Base-by-base conservation (phyloP, 2,113 vertebrate species). In the Leptobrachium leishanense region DNA sequence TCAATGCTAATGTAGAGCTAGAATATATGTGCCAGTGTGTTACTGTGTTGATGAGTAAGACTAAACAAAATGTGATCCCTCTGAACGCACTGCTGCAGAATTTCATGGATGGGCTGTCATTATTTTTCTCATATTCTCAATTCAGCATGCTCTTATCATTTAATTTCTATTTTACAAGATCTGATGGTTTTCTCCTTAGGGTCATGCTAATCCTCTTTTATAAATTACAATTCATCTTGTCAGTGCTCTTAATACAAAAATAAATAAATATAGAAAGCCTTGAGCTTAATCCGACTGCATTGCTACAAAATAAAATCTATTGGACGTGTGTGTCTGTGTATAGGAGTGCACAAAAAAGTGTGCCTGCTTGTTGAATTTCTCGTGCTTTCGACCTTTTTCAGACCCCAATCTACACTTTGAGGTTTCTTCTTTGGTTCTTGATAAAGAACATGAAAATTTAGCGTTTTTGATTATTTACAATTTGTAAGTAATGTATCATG, bases 171-270 rank as follows among this genome's bases (percentile, higher is more conserved):
- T 72, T 79, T 72, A 54, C 50, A 63, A 20, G 9, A 77, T 77
- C 76, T 77, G 66, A 70, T 62, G 54, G 68, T 70, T 70, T 54
- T 63, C 20, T 77, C 31, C 75, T 76, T 44, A 53, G 75, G 66
- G 75, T 76, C 75, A 76, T 42, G 66, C 65, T 57, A 76, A 77
- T 70, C 76, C 54, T 70, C 67, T 70, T 77, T 77, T 62, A 70
- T 42, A 76, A 76, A 68, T 70, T 77, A 70, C 68, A 63, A 63
- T 62, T 70, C 66, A 62, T 59, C 44, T 77, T 69, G 53, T 9
- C 13, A 46, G 54, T 68, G 67, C 50, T 54, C 5, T 31, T 31
- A 31, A 31, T 31, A 31, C 20, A 31, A 31, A 31, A 31, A 31
- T 31, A 31, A 31, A 31, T 31, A 31, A 31, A 31, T 31, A 31